These are phyloP conservation scores for Heliconius aoede DNA, from an alignment of 2,888 invertebrate genomes.

Conservation along the genomic window DNA sequence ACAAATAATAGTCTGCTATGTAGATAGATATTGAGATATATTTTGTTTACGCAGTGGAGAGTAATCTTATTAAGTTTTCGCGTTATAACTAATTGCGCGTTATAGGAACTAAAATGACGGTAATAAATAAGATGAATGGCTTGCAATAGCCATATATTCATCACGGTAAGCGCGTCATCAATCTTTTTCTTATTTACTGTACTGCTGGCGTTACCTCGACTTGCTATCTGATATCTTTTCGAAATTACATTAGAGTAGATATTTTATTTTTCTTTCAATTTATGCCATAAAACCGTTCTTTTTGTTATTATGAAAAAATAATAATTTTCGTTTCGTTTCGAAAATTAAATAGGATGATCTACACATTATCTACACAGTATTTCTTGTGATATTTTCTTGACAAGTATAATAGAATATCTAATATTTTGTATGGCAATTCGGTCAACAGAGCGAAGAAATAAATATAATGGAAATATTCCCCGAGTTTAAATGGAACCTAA, in stretches of 20 bases:
- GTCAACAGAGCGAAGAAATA: too few species aligned
- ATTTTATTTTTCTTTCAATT: conserved; percentile 4
- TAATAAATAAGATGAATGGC: conserved; percentile 54
- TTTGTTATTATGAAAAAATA: too few species aligned
- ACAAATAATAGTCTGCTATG: background rate
- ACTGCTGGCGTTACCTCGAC: conserved; percentile 40
- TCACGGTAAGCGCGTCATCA: conserved; percentile 54
- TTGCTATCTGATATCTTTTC: conserved; percentile 34
- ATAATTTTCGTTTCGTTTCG: too few species aligned
- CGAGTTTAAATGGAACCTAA: too few species aligned
- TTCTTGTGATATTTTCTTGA: background rate
- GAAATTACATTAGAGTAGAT: conserved; percentile 29
- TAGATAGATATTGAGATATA: conserved; percentile 1
- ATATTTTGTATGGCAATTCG: background rate
- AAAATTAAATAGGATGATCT: too few species aligned
- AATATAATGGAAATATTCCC: too few species aligned
- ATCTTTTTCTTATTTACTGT: conserved; percentile 52
- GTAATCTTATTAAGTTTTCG: conserved; percentile 28
- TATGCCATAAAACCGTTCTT: background rate
- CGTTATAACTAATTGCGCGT: conserved; percentile 39
- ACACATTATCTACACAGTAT: background rate
- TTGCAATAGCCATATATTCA: conserved; percentile 51
- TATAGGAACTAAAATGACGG: conserved; percentile 47
- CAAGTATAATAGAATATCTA: background rate
- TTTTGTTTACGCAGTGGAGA: background rate